Conservation (phyloP, 1,140 invertebrate species). For the Drosophila erecta region DNA sequence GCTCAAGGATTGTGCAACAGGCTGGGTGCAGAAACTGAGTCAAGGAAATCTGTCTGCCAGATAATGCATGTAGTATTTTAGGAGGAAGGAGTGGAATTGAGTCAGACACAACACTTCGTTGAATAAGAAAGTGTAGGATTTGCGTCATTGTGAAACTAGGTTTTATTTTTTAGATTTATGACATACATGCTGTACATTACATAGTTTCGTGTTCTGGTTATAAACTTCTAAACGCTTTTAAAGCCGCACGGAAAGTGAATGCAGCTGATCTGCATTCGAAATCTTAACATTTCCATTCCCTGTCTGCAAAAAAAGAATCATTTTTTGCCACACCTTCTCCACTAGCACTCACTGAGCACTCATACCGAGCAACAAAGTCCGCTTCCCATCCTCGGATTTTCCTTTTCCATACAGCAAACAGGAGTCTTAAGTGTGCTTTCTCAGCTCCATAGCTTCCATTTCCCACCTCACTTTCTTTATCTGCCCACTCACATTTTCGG, state of each 20-base stretch:
- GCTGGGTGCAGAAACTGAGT: constrained; percentile 13
- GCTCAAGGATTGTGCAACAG: constrained; percentile 63
- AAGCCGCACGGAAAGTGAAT: neutral
- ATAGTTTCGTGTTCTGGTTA: neutral
- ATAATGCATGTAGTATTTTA: neutral
- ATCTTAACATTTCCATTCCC: constrained; percentile 1
- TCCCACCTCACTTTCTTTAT: constrained; percentile 18
- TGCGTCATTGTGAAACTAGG: too few relatives aligned
- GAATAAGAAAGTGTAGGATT: neutral
- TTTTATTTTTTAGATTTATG: too few relatives aligned
- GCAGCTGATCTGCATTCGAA: constrained; percentile 15
- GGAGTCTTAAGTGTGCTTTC: constrained; percentile 59
- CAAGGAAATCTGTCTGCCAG: constrained; percentile 1
- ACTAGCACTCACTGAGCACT: constrained; percentile 3
- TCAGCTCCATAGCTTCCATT: constrained; percentile 27
- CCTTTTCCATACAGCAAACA: constrained; percentile 24
- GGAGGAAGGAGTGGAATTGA: neutral
- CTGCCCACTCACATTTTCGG: constrained; percentile 39
- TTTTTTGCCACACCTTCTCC: constrained; percentile 16
- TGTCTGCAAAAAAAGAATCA: neutral
- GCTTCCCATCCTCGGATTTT: constrained; percentile 13
- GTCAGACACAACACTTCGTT: too few relatives aligned
- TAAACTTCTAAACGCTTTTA: constrained; percentile 1
- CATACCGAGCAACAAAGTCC: constrained; percentile 42
- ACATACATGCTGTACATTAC: too few relatives aligned